phyloP scores from a whole-genome alignment of 2,113 vertebrate species.

The Andinoacara biseriatus region DNA sequence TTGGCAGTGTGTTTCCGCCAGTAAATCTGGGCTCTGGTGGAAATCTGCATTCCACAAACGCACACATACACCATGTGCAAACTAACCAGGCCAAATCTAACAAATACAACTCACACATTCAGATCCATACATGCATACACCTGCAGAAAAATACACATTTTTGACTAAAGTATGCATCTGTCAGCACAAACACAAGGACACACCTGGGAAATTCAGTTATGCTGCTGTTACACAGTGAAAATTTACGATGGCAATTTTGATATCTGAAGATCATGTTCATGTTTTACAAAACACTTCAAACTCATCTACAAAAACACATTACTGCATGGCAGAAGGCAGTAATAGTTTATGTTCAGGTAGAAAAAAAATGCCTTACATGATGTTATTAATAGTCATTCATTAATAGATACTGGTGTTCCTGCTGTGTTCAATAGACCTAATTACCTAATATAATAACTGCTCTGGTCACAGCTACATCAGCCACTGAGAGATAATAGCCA shows the following conservation, averaged over 20 bases:
- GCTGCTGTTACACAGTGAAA: not conserved
- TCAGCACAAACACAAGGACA: constrained; percentile 25
- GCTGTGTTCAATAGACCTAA: not conserved
- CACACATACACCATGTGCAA: constrained; percentile 22
- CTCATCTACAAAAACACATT: not conserved
- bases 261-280: not conserved
- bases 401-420: not conserved
- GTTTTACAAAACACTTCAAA: not conserved
- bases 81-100: constrained; percentile 34
- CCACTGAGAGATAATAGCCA: not conserved
- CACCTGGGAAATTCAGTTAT: not conserved
- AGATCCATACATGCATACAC: constrained; percentile 46
- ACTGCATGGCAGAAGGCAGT: not conserved
- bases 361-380: not conserved
- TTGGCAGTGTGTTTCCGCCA: constrained; percentile 61
- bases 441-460: not conserved
- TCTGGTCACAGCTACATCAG: not conserved
- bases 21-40: constrained; percentile 62
- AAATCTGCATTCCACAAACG: constrained; percentile 50
- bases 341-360: not conserved
- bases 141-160: constrained; percentile 39
- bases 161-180: constrained; percentile 34
- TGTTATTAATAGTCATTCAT: not conserved
- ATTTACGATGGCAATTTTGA: too few species aligned
- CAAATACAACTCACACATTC: constrained; percentile 11